phyloP scores from a whole-genome alignment of 2,888 invertebrate species.

The Folsomia candida region DNA sequence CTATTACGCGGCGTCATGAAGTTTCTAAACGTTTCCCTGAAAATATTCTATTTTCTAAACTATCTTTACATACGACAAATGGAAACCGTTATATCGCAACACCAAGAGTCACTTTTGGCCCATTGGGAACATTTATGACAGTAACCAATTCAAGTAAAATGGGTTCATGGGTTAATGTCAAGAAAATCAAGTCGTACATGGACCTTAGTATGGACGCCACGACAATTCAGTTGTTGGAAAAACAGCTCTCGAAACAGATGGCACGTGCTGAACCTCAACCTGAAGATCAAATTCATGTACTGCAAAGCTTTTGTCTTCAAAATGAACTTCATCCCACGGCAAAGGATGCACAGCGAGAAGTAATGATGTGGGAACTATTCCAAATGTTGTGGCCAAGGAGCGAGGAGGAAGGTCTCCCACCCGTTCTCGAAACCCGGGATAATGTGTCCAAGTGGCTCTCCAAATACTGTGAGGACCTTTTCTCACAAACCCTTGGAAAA shows the following conservation, averaged over 20 bases:
- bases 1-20: slow-evolving; percentile 11
- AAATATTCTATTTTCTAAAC: neutral
- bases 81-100: neutral
- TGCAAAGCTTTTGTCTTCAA: neutral
- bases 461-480: slow-evolving; percentile 35
- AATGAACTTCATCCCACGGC: neutral
- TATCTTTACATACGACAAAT: neutral
- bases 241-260: slow-evolving; percentile 19
- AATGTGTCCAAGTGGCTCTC: slow-evolving; percentile 40
- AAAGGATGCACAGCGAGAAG: slow-evolving; percentile 18
- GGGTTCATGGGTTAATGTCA: neutral
- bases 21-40: neutral
- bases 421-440: slow-evolving; percentile 13
- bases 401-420: slow-evolving; percentile 21
- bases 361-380: slow-evolving; percentile 66
- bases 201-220: neutral
- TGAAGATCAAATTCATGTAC: slow-evolving; percentile 5
- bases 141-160: slow-evolving; percentile 24
- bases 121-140: slow-evolving; percentile 30
- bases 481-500: slow-evolving; percentile 29
- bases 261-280: slow-evolving; percentile 22
- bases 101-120: slow-evolving; percentile 38
- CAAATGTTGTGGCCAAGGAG: slow-evolving; percentile 70
- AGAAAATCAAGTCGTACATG: neutral
- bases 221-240: neutral